Conservation (phyloP, 2,113 vertebrate genomes). For the Sciurus niger region DNA sequence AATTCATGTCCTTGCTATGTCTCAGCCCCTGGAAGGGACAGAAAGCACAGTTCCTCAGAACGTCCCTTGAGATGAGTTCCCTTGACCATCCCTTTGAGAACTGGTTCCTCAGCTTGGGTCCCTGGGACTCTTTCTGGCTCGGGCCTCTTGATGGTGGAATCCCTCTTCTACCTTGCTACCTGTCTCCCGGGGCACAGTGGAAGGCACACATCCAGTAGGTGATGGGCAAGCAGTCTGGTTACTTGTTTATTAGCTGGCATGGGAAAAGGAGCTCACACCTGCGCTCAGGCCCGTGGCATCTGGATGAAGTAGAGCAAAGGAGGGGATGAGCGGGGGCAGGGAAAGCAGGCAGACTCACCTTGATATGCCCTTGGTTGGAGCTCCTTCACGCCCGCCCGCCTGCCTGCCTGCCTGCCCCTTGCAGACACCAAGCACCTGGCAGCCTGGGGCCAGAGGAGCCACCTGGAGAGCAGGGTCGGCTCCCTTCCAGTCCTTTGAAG, state of each 20-base stretch:
- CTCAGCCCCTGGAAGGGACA: background rate
- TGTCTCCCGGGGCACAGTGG: background rate
- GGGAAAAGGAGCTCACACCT: background rate
- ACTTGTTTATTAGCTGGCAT: background rate
- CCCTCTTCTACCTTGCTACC: background rate
- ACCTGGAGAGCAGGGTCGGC: background rate
- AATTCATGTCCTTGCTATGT: background rate
- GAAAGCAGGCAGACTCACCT: background rate
- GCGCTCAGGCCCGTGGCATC: rapidly evolving
- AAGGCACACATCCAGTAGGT: background rate
- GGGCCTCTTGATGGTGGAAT: background rate
- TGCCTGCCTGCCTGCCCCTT: background rate
- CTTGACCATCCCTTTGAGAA: background rate
- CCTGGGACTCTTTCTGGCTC: background rate
- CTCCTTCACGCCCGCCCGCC: too few species aligned
- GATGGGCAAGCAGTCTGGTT: background rate
- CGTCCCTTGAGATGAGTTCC: too few species aligned
- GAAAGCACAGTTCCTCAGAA: background rate
- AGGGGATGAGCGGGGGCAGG: background rate
- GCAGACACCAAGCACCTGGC: background rate
- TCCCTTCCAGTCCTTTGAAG: background rate
- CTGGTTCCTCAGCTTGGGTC: background rate
- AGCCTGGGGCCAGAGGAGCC: background rate
- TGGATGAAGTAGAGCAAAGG: background rate
- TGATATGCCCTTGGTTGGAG: background rate